phyloP scores from a whole-genome alignment of 2,113 vertebrate species.

The Chlorocebus sabaeus region DNA sequence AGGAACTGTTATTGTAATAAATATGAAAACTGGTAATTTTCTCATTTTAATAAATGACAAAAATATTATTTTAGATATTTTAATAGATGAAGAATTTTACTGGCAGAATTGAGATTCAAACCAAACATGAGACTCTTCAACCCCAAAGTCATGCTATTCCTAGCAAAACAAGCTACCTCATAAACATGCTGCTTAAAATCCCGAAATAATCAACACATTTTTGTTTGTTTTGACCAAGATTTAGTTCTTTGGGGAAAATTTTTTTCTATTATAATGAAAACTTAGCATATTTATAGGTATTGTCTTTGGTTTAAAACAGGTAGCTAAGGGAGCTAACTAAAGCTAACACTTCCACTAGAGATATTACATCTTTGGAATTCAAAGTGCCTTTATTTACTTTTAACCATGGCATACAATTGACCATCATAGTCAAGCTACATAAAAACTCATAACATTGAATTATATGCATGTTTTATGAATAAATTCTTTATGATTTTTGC shows the following conservation, averaged over 20 bases:
- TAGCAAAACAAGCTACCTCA: neutral
- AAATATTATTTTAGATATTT: constrained; percentile 47
- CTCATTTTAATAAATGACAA: constrained; percentile 32
- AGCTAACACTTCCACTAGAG: neutral
- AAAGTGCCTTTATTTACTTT: neutral
- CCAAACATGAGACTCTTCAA: neutral
- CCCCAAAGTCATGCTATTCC: neutral
- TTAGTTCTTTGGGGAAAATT: neutral
- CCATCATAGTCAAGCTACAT: neutral
- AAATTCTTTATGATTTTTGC: neutral
- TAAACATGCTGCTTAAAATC: neutral
- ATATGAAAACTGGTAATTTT: constrained; percentile 38
- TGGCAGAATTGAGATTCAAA: neutral
- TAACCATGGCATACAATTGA: neutral
- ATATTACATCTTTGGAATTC: neutral
- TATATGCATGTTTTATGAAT: neutral
- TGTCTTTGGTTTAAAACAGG: neutral
- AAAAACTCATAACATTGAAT: neutral
- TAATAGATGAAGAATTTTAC: constrained; percentile 24
- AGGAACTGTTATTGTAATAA: constrained; percentile 1
- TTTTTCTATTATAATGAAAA: neutral
- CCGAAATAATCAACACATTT: neutral
- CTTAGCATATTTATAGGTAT: neutral
- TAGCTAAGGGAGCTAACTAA: neutral
- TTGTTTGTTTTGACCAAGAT: neutral